Percentiles rank a stretch among this genome's conserved stretches.
phyloP scores from a whole-genome alignment of 2,113 vertebrate genomes.

The Lethenteron camtschaticum region DNA sequence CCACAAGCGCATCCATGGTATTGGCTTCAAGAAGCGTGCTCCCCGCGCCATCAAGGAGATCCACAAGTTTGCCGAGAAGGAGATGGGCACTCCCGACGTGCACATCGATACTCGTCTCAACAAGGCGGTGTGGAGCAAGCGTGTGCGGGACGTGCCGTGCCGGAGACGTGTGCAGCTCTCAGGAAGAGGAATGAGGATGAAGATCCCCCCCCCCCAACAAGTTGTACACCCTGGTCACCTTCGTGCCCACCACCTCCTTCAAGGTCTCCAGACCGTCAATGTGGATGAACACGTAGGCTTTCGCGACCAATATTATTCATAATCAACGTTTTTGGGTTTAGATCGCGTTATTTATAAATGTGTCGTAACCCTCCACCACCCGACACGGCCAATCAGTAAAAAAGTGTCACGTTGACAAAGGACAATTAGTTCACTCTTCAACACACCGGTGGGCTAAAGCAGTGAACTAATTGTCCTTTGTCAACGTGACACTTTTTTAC shows the following conservation, averaged over 20 bases:
- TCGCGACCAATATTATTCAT: too few species aligned
- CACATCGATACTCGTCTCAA: slow-evolving; percentile 92
- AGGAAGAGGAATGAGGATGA: slow-evolving; percentile 90
- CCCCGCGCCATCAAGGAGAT: slow-evolving; percentile 92
- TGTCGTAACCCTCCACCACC: too few species aligned
- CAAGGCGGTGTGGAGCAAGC: slow-evolving; percentile 97
- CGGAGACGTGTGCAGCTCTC: slow-evolving; percentile 65
- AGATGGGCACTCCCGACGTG: slow-evolving; percentile 95
- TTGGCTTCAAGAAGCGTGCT: slow-evolving; percentile 70
- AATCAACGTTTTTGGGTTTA: too few species aligned
- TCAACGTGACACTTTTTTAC: too few species aligned
- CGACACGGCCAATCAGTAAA: too few species aligned
- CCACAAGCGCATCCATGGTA: too few species aligned
- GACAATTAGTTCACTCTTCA: too few species aligned
- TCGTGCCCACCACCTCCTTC: slow-evolving; percentile 72
- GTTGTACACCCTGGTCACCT: slow-evolving; percentile 72
- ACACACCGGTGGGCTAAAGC: too few species aligned
- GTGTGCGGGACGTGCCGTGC: slow-evolving; percentile 80
- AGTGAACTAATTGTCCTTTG: too few species aligned
- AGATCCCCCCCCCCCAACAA: slow-evolving; percentile 61
- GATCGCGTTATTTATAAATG: too few species aligned
- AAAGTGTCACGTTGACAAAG: too few species aligned
- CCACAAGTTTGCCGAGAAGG: slow-evolving; percentile 90
- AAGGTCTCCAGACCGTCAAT: slow-evolving; percentile 27
- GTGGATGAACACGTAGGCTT: too few species aligned